Evolutionary conservation across 2,888 invertebrate species (phyloP), one percentile per base, ranked within the genome.

Genomic region (Seira ritae): DNA sequence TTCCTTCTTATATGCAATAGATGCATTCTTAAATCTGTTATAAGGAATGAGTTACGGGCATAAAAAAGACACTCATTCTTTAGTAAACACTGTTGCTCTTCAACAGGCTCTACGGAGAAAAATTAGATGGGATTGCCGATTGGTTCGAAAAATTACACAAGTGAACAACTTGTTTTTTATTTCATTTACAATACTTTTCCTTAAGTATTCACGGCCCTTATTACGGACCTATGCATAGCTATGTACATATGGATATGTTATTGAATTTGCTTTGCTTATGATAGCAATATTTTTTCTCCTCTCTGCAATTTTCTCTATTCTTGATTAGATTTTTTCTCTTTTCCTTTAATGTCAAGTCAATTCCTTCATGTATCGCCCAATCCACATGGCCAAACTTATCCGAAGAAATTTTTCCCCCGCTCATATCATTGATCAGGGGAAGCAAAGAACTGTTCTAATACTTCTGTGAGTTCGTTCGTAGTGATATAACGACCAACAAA

Each of bases 11-110:
- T 55, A 55, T 55, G 55, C 12, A 31, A 62, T 20, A 62, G n/a
- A n/a, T n/a, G n/a, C n/a, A n/a, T n/a, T n/a, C n/a, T 62, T 20
- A 62, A 20, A 31, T 2, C 31, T 31, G 8, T 31, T 4, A 31
- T 31, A 31, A 31, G 8, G 62, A n/a, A n/a, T 22, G 22, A 62
- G 22, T 2, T 62, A 22, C 2, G 20, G 62, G n/a, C 62, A 20
- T 62, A 62, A 50, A 50, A 31, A n/a, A 62, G 55, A 73, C 19
- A 10, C 70, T 73, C 68, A 24, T 46, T 46, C 17, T 60, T 71
- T 75, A 19, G 74, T 31, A 82, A 82, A 82, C 82, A 82, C 82
- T 82, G 82, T 82, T 82, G 82, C 82, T 82, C 82, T 60, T 79
- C 66, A 24, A 1, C 1, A 6, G 17, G 50, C 22, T 70, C 68